These are phyloP conservation scores for Lepisosteus osseus DNA, from an alignment of 2,113 vertebrate genomes.

Conservation along the genomic window DNA sequence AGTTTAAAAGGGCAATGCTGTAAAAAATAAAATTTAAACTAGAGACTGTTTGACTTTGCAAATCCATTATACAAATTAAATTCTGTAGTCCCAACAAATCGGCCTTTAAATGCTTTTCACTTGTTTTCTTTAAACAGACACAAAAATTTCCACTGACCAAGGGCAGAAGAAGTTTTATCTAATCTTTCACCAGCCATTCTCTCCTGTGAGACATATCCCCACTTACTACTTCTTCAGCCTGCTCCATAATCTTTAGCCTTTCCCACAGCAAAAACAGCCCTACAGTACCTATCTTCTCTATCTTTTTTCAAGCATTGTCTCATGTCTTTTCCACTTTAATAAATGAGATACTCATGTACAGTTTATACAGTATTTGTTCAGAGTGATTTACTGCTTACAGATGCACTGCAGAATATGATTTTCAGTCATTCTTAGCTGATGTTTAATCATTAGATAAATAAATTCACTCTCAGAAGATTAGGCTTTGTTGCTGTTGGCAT, in stretches of 20 bases:
- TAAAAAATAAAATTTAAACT: not conserved
- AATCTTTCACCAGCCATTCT: conserved; percentile 13
- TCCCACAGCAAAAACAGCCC: conserved; percentile 11
- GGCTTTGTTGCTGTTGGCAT: no score
- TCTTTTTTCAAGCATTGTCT: not conserved
- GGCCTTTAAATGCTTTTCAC: no score
- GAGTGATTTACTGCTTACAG: conserved; percentile 10
- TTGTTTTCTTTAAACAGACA: not conserved
- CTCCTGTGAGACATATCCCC: conserved; percentile 1
- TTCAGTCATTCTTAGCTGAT: no score
- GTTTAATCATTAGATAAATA: no score
- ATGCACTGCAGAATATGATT: no score
- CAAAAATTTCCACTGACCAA: conserved; percentile 3
- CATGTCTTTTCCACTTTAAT: not conserved
- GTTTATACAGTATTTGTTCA: not conserved
- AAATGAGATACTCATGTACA: no score
- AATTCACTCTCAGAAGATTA: no score
- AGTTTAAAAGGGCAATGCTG: not conserved
- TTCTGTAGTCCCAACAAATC: no score
- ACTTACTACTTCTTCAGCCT: conserved; percentile 4
- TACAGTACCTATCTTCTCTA: no score
- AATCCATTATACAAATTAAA: no score
- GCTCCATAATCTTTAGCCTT: conserved; percentile 6
- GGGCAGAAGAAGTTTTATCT: conserved; percentile 17
- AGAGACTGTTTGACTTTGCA: no score